Base-by-base conservation (phyloP, 2,888 invertebrate genomes). In the Pheosia tremula region DNA sequence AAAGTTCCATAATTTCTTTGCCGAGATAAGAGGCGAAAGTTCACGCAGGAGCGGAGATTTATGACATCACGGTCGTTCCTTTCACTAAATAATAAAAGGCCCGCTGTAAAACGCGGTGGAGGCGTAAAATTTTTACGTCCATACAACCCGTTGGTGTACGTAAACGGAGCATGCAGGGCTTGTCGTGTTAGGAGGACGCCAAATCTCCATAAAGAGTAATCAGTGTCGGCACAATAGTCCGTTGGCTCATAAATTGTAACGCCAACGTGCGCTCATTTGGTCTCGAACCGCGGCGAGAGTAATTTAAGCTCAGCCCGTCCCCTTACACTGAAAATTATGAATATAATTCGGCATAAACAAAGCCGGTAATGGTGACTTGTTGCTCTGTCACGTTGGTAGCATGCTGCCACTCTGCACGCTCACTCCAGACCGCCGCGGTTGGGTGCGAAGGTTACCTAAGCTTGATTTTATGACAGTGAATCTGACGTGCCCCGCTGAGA, bases 51-150 rank as follows among this genome's bases (percentile, higher is more conserved):
- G 89, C 90, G 85, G 90, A 93, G 93, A 93, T 93, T 93, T 93
- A 93, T 91, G 91, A 92, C 92, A 89, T 92, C 91, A 91, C 90
- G 90, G 91, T 88, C 87, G 89, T 88, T 91, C 91, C 91, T 92
- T 93, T 92, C 92, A 93, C 93, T 93, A 93, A 93, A 93, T 93
- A 93, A 93, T 93, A 91, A 93, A 93, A 91, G 91, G 86, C 84
- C 87, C 86, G 91, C 91, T 93, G 91, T 93, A 93, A 93, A 93
- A 92, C 91, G 91, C 89, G 87, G 87, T 84, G 77, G 86, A 82
- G 83, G 90, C 89, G 89, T 93, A 93, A 93, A 93, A 93, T 85
- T 93, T 93, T 93, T 91, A 93, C 90, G 90, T 87, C 86, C 89
- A 90, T 88, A 88, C 92, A 91, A 91, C 91, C 92, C 92, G 91